Evolutionary conservation across 2,113 vertebrate genomes (phyloP).

Genomic region (Nibea albiflora): DNA sequence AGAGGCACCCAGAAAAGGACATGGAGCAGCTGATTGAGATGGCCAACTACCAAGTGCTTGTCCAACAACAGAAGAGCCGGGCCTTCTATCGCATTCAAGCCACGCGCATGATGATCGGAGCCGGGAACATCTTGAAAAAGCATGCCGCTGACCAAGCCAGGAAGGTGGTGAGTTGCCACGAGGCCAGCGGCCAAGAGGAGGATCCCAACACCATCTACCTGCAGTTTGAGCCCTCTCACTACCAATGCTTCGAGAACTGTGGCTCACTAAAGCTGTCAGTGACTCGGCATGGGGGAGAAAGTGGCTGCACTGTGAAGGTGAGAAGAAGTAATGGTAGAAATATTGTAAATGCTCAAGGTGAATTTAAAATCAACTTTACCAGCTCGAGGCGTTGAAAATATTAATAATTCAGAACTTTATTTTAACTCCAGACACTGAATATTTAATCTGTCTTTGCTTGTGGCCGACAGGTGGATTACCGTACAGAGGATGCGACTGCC

Average conservation of each 20-base stretch:
- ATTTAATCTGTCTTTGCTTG: conserved; percentile 41
- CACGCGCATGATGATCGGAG: conserved; percentile 91
- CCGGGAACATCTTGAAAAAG: conserved; percentile 89
- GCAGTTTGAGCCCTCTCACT: conserved; percentile 87
- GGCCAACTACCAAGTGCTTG: conserved; percentile 89
- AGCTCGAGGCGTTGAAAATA: conserved; percentile 8
- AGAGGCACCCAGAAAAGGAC: conserved; percentile 88
- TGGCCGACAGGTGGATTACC: conserved; percentile 85
- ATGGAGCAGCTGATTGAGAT: conserved; percentile 90
- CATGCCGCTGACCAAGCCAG: conserved; percentile 89
- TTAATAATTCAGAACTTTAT: conserved; percentile 60
- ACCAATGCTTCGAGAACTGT: conserved; percentile 91
- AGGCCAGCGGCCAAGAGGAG: conserved; percentile 84
- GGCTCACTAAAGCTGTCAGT: conserved; percentile 86
- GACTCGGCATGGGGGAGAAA: conserved; percentile 83
- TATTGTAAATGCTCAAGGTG: conserved; percentile 36
- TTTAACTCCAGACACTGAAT: conserved; percentile 40
- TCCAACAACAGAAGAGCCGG: conserved; percentile 89
- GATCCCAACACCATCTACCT: conserved; percentile 86
- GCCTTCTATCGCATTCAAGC: conserved; percentile 91
- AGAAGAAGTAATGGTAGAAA: conserved; percentile 7
- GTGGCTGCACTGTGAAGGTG: conserved; percentile 84
- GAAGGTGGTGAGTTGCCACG: conserved; percentile 87
- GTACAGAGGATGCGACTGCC: conserved; percentile 88
- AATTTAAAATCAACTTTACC: conserved; percentile 38